Evolutionary conservation across 2,113 vertebrate genomes (phyloP).

Genomic region (Istiophorus platypterus): DNA sequence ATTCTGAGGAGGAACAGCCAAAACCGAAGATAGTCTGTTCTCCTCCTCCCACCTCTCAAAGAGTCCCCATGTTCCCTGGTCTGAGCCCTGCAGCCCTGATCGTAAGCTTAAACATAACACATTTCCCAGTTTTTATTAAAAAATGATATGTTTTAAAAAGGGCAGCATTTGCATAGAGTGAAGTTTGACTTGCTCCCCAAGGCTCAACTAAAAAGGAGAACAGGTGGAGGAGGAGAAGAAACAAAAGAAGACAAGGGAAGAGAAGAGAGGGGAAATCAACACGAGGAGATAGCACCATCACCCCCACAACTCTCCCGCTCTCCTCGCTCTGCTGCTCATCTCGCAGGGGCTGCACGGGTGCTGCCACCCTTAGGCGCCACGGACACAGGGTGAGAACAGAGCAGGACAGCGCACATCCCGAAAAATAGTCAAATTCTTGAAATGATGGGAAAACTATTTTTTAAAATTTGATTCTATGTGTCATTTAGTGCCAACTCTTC

Average conservation of each 20-base stretch:
- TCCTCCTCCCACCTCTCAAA: conserved; percentile 73
- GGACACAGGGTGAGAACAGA: conserved; percentile 85
- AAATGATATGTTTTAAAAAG: background rate
- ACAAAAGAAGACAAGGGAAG: conserved; percentile 19
- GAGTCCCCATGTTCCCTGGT: conserved; percentile 87
- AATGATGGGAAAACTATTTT: background rate
- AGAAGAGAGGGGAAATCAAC: conserved; percentile 41
- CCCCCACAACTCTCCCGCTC: conserved; percentile 45
- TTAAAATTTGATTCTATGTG: conserved; percentile 6
- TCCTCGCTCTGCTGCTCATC: conserved; percentile 56
- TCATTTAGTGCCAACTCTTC: conserved; percentile 82
- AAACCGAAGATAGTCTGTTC: conserved; percentile 42
- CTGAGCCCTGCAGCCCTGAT: conserved; percentile 87
- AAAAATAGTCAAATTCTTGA: background rate
- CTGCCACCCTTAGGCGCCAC: conserved; percentile 84
- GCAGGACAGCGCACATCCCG: background rate
- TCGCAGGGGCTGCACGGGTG: conserved; percentile 79
- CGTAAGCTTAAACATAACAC: conserved; percentile 73
- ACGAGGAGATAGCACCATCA: conserved; percentile 36
- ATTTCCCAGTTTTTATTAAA: background rate
- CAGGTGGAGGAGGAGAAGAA: conserved; percentile 66
- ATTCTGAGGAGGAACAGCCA: conserved; percentile 75
- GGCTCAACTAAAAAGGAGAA: conserved; percentile 89
- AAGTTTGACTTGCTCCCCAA: conserved; percentile 55
- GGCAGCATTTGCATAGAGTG: background rate